Percentiles rank a stretch among this genome's conserved stretches.
Evolutionary conservation across 2,113 vertebrate species (phyloP).

Genomic region (Phoxinus phoxinus): DNA sequence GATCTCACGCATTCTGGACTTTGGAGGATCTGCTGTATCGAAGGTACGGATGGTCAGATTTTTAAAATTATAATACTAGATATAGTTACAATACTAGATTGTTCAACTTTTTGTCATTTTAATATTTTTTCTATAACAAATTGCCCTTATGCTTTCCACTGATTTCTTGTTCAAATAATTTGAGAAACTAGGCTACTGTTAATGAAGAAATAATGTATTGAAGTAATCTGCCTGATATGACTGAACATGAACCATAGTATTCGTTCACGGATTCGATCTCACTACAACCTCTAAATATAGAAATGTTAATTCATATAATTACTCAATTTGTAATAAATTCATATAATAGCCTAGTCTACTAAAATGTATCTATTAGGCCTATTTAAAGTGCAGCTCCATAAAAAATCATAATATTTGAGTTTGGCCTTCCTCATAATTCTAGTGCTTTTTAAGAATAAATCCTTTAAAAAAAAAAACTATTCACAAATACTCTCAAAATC

Average conservation of each 20-base stretch:
- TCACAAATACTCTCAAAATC: background rate
- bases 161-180: background rate
- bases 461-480: background rate
- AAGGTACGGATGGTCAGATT: slow-evolving; percentile 75
- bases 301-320: background rate
- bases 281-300: background rate
- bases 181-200: background rate
- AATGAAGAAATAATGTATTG: background rate
- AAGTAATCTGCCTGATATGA: background rate
- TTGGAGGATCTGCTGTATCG: slow-evolving; percentile 94
- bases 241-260: background rate
- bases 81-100: too few species aligned
- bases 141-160: background rate
- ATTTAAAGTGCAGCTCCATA: background rate
- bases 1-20: slow-evolving; percentile 93
- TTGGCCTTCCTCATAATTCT: background rate
- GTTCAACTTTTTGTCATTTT: too few species aligned
- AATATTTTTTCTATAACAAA: too few species aligned
- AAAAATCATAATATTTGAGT: background rate
- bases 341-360: background rate
- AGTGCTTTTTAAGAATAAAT: background rate
- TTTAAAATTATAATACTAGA: background rate
- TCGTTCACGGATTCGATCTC: background rate
- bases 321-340: too few species aligned
- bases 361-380: background rate